Evolutionary conservation across 2,797 vertebrate genomes (phyloP), one percentile per base, ranked within the genome.

Genomic region (Sebastes glaucus): DNA sequence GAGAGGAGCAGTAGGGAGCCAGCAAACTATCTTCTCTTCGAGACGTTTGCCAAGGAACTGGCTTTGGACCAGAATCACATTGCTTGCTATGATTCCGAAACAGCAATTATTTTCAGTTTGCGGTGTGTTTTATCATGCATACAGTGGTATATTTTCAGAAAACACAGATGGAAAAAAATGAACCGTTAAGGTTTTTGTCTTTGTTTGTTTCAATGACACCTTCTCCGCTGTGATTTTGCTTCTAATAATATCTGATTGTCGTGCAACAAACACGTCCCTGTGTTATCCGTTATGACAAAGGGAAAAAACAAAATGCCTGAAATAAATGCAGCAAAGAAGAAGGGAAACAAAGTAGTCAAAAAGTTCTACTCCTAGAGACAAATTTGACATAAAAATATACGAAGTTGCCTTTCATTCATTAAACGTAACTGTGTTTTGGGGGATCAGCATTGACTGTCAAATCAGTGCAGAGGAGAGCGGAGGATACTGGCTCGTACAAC

Each of bases 391-490:
- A 70, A 86, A 92, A 73, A 86, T 77, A 86, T 78, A 77, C 80
- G 80, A 89, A 90, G 90, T 91, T 89, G 80, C 77, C 85, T 88
- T 87, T 93, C 86, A 89, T 88, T 90, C 89, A 87, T 92, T 88
- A 84, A 88, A 88, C 2, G 56, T 72, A 89, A 77, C 81, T 78
- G 77, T 78, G 71, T 90, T 89, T 90, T 90, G 75, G 88, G 88
- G 77, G 79, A 77, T 88, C 74, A 63, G 81, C 84, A 87, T 80
- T 87, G 90, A 90, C 93, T 95, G 93, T 94, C 94, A 94, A 90
- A 94, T 94, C 90, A 84, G 88, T 90, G 86, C 85, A 93, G 80
- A 71, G 84, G 75, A 87, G 88, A 91, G 92, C 82, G 33, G 82
- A 74, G 86, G 87, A 93, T 85, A 89, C 74, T 63, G 73, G 89